These are phyloP conservation scores for Oeneis ivallda DNA, from an alignment of 2,888 invertebrate genomes.

Conservation along the genomic window DNA sequence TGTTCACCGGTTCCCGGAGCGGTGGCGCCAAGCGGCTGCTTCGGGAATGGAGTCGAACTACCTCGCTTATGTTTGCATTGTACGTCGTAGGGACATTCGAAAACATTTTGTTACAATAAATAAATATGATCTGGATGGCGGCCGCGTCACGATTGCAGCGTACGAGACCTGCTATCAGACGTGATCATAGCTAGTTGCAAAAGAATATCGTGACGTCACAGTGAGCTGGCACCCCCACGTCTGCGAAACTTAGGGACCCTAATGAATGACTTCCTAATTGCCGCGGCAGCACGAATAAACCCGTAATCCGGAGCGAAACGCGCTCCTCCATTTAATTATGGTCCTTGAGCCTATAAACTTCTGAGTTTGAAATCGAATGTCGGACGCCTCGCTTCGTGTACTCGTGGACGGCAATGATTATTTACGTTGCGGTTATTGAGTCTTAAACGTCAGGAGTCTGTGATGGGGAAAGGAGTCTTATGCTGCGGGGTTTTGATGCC, in stretches of 20 bases:
- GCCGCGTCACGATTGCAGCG: slow-evolving; percentile 18
- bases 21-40: slow-evolving; percentile 65
- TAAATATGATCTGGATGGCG: slow-evolving; percentile 39
- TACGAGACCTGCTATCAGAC: slow-evolving; percentile 20
- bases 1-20: slow-evolving; percentile 50
- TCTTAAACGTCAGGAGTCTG: slow-evolving; percentile 48
- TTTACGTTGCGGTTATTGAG: slow-evolving; percentile 52
- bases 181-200: slow-evolving; percentile 41
- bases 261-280: slow-evolving; percentile 82
- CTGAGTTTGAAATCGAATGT: slow-evolving; percentile 74
- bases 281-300: slow-evolving; percentile 76
- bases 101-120: slow-evolving; percentile 64
- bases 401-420: slow-evolving; percentile 62
- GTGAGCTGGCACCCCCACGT: slow-evolving; percentile 76
- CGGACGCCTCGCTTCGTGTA: slow-evolving; percentile 64
- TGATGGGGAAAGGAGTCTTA: slow-evolving; percentile 57
- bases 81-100: slow-evolving; percentile 62
- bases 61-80: slow-evolving; percentile 72
- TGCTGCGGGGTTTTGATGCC: slow-evolving; percentile 47
- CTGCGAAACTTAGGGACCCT: slow-evolving; percentile 81
- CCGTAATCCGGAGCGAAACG: slow-evolving; percentile 72
- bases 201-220: slow-evolving; percentile 71
- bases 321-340: slow-evolving; percentile 67
- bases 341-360: slow-evolving; percentile 69
- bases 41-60: slow-evolving; percentile 58